Conservation (phyloP, 2,113 vertebrate species). For the Camelus bactrianus region DNA sequence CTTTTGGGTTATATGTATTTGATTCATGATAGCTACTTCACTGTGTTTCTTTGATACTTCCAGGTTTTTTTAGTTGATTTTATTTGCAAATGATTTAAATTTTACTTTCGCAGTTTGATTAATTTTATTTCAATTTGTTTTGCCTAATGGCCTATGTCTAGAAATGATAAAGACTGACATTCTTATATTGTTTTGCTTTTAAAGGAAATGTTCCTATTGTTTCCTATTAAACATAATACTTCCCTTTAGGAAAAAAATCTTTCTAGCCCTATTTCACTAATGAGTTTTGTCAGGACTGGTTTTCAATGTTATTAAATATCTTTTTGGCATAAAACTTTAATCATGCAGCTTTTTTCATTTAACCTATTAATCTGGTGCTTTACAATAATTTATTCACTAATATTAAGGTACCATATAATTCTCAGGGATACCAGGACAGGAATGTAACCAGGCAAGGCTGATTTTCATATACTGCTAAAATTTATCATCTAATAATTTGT, state of each 20-base stretch:
- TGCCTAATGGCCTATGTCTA: neutral
- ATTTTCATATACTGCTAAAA: neutral
- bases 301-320: slow-evolving; percentile 10
- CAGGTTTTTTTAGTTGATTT: neutral
- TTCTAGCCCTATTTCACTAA: neutral
- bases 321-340: neutral
- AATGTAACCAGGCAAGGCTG: neutral
- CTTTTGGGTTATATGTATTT: neutral
- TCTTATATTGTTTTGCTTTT: neutral
- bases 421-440: neutral
- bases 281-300: neutral
- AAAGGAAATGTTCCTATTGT: neutral
- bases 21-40: neutral
- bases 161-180: neutral
- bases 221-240: neutral
- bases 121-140: neutral
- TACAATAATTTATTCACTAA: neutral
- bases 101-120: neutral
- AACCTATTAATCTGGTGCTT: neutral
- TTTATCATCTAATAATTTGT: neutral
- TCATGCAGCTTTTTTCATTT: neutral
- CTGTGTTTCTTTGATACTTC: neutral
- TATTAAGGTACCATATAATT: neutral
- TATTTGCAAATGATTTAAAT: slow-evolving; percentile 14
- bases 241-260: neutral